These are phyloP conservation scores for Zaprionus kolodkinae DNA, from an alignment of 1,140 invertebrate genomes.

Conservation along the genomic window DNA sequence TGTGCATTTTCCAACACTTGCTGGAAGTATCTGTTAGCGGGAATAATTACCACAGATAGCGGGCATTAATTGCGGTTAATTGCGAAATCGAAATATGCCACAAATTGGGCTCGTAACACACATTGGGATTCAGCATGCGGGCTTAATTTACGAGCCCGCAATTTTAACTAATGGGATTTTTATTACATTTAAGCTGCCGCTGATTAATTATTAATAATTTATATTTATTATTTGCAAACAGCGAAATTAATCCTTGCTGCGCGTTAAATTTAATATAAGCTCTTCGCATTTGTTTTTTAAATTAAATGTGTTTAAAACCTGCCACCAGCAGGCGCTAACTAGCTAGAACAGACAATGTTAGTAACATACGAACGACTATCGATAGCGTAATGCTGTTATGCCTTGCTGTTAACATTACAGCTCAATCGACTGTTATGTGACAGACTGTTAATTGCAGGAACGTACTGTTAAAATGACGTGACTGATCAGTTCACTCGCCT, in stretches of 20 bases:
- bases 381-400: too few relatives aligned
- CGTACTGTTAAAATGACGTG: too few relatives aligned
- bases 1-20: background rate
- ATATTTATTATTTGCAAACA: background rate
- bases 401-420: too few relatives aligned
- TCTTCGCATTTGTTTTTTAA: background rate
- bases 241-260: background rate
- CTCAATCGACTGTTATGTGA: too few relatives aligned
- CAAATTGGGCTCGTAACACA: background rate
- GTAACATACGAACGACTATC: background rate
- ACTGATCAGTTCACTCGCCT: too few relatives aligned
- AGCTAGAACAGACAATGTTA: background rate
- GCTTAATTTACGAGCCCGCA: background rate
- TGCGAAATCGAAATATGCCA: constrained; percentile 23
- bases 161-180: constrained; percentile 9
- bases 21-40: background rate
- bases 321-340: background rate
- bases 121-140: background rate
- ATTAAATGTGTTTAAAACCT: too few relatives aligned
- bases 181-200: background rate
- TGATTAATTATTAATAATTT: constrained; percentile 4
- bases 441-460: too few relatives aligned
- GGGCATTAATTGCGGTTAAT: constrained; percentile 23
- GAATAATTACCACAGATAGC: constrained; percentile 21
- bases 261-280: background rate